phyloP scores from a whole-genome alignment of 1,140 invertebrate genomes.

The Leptopilina clavipes region DNA sequence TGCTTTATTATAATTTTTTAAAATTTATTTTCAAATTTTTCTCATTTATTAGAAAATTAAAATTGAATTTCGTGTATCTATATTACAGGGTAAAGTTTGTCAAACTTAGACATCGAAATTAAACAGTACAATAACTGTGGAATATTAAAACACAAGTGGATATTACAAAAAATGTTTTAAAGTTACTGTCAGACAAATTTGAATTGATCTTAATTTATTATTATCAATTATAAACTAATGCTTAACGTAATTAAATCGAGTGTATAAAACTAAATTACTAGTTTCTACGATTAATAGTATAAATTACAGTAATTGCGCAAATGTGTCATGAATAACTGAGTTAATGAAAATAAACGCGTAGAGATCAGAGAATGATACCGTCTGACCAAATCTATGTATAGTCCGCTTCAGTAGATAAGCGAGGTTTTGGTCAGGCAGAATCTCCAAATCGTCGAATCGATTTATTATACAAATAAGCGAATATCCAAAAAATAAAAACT shows the following conservation, averaged over 20 bases:
- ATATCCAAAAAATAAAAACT: background rate
- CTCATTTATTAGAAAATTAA: constrained; percentile 15
- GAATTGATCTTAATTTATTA: background rate
- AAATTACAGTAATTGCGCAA: constrained; percentile 21
- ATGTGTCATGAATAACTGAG: constrained; percentile 3
- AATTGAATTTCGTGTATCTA: background rate
- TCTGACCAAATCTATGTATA: constrained; percentile 4
- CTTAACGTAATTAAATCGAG: background rate
- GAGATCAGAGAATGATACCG: constrained; percentile 23
- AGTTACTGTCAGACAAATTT: too few species aligned
- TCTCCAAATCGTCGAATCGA: background rate
- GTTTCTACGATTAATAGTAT: constrained; percentile 1
- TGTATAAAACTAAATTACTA: background rate
- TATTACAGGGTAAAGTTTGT: background rate
- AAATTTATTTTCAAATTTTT: background rate
- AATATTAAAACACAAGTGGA: background rate
- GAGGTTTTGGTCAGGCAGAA: constrained; percentile 5
- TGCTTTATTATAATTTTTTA: background rate
- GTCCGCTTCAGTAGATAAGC: constrained; percentile 10
- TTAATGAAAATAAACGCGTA: constrained; percentile 11
- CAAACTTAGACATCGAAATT: background rate
- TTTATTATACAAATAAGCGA: background rate
- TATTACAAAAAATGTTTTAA: too few species aligned
- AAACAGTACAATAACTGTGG: background rate
- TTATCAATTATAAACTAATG: background rate